phyloP scores from a whole-genome alignment of 2,797 vertebrate genomes.

The Squalus acanthias region DNA sequence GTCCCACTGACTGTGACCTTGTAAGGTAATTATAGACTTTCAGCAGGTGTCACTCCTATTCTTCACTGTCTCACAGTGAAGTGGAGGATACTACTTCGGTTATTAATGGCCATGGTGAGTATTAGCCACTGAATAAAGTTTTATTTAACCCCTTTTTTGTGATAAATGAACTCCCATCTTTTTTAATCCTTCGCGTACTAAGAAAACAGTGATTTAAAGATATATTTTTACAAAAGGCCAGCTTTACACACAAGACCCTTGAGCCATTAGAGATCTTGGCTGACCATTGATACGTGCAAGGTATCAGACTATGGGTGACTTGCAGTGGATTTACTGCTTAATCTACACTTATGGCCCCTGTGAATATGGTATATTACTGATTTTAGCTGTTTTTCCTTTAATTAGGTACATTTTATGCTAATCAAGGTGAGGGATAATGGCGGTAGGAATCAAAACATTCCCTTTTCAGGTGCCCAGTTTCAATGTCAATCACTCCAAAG shows the following conservation, averaged over 20 bases:
- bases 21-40: not conserved
- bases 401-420: not conserved
- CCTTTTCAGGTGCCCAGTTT: not conserved
- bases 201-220: not conserved
- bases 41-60: not conserved
- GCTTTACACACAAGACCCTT: not conserved
- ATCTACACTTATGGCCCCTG: no score
- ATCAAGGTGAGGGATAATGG: not conserved
- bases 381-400: not conserved
- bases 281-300: no score
- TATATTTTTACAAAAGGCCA: not conserved
- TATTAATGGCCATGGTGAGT: not conserved
- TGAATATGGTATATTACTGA: not conserved
- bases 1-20: not conserved
- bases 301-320: no score
- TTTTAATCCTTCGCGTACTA: not conserved
- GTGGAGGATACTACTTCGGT: not conserved
- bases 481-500: not conserved
- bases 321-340: no score
- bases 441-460: not conserved
- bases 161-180: not conserved
- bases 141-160: not conserved
- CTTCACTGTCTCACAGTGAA: not conserved
- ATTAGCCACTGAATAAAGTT: not conserved
- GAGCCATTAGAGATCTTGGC: no score